Evolutionary conservation across 2,797 vertebrate species (phyloP).

Genomic region (Coilia nasus): DNA sequence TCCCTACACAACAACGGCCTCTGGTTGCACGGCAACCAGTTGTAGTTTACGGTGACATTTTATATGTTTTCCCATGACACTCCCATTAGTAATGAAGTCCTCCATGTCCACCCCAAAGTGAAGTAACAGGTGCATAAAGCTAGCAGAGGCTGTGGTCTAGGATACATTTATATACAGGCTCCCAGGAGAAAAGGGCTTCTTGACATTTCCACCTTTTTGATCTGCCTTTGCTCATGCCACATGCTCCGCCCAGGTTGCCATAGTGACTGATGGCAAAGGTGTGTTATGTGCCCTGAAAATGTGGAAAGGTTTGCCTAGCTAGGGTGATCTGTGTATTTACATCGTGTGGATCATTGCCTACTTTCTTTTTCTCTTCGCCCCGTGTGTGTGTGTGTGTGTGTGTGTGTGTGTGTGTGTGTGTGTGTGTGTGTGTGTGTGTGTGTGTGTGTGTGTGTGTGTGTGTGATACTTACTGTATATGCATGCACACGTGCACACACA

Average conservation of each 20-base stretch:
- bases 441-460: too few species aligned
- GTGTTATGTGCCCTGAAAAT: not conserved
- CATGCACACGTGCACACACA: conserved; percentile 30
- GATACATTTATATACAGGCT: not conserved
- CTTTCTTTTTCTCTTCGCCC: not conserved
- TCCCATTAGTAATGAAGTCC: not conserved
- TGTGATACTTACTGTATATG: too few species aligned
- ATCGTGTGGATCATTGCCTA: not conserved
- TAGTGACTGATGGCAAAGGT: not conserved
- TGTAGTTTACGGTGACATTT: not conserved
- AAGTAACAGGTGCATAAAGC: not conserved
- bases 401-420: too few species aligned
- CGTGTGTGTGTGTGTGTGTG: not conserved
- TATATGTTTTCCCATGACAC: not conserved
- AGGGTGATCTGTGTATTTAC: not conserved
- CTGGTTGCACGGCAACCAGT: not conserved
- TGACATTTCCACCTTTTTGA: not conserved
- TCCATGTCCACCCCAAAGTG: not conserved
- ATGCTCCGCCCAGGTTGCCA: not conserved
- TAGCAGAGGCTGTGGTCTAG: not conserved
- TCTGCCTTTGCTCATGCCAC: not conserved
- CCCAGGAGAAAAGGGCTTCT: not conserved
- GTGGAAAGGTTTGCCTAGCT: not conserved
- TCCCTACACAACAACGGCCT: not conserved
- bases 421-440: too few species aligned